Base-by-base conservation (phyloP, 2,113 vertebrate species). In the Leucopsar rothschildi region DNA sequence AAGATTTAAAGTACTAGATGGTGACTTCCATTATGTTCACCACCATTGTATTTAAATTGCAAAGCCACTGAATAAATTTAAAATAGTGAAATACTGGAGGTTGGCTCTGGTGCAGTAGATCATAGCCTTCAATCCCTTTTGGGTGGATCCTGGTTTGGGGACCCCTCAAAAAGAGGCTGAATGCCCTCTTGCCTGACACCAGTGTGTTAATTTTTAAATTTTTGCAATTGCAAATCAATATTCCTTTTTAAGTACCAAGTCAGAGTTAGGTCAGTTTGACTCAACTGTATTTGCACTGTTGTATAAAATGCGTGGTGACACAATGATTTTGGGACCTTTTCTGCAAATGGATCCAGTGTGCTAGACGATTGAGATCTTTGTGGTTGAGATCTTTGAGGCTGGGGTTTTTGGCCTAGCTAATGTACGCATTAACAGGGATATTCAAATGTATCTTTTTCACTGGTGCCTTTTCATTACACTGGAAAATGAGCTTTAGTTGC, bases 401-500 rank as follows among this genome's bases (percentile, higher is more conserved):
- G 27, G 55, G 28, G 39, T 44, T 77, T 72, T 28, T 39, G 88
- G 71, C 53, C 77, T 66, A 44, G 42, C 78, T 91, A 60, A 90
- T 2, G 2, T 56, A 80, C 9, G 29, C 89, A 86, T 93, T 93
- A 93, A 73, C 55, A 75, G 53, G 50, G 37, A 78, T 91, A 88
- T 88, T 96, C 76, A 80, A 79, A 95, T 92, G 53, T 76, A 14
- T 95, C 73, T 93, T 95, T 87, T 94, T 65, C 45, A 52, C 49
- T 55, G 29, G 50, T 92, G 95, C 81, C 78, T 95, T 96, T 95
- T 84, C 69, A 90, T 96, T 97, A 93, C 55, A 29, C 27, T 57
- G 77, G 93, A 97, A 91, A 96, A 75, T 92, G 72, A 95, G 80
- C 84, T 92, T 84, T 92, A 76, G 85, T 90, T 94, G 77, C 75